These are phyloP conservation scores for Mythimna albipuncta DNA, from an alignment of 2,888 invertebrate species.

Conservation along the genomic window DNA sequence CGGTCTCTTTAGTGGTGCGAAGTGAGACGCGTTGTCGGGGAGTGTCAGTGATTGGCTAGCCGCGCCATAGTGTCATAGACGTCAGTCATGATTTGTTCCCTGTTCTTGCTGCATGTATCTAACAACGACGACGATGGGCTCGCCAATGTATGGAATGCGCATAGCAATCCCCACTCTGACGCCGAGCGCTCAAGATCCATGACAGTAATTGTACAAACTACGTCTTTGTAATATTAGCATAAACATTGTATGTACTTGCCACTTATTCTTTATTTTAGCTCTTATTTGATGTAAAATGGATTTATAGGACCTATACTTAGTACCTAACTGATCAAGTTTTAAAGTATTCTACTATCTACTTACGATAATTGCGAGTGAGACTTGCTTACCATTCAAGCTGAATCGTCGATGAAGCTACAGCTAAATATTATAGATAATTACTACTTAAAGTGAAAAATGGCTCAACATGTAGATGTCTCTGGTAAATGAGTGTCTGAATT, in stretches of 20 bases:
- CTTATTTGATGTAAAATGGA: neutral
- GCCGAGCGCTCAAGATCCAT: no score
- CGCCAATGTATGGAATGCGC: no score
- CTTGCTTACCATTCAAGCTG: constrained; percentile 5
- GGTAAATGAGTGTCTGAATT: constrained; percentile 64
- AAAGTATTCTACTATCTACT: constrained; percentile 1
- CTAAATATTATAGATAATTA: constrained; percentile 1
- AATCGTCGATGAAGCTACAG: neutral
- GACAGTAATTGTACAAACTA: no score
- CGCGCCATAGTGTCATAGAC: no score
- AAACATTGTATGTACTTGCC: neutral
- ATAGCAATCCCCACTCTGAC: no score
- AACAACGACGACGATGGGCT: no score
- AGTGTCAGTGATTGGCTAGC: no score
- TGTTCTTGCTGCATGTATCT: no score
- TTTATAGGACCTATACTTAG: neutral
- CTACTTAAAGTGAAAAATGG: constrained; percentile 8
- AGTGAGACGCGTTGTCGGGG: no score
- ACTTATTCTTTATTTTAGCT: neutral
- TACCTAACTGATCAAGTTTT: neutral
- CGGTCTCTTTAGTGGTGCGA: no score
- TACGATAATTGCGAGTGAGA: neutral
- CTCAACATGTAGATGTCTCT: constrained; percentile 71
- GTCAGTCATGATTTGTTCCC: no score
- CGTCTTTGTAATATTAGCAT: no score